Conservation (phyloP, 2,888 invertebrate genomes). For the Tipula helvola region DNA sequence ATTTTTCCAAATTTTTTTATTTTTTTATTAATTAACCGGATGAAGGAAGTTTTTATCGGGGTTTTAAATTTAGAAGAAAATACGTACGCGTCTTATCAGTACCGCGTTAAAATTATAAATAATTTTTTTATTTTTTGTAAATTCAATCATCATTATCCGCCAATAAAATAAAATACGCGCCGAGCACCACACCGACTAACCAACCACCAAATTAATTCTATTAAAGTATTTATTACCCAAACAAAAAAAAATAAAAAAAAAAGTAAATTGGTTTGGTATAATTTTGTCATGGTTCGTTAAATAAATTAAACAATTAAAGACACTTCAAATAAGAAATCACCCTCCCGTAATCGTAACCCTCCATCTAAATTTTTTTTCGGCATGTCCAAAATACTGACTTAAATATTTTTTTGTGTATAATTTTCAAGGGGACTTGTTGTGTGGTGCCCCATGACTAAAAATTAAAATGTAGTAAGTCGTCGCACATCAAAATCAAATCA, state of each 20-base stretch:
- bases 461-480: not conserved
- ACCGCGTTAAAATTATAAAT: not conserved
- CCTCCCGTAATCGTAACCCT: not conserved
- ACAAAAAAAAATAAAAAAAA: not conserved
- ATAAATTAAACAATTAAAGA: constrained; percentile 17
- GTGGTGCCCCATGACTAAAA: not conserved
- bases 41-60: not conserved
- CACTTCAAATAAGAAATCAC: constrained; percentile 13
- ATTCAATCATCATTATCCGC: not conserved
- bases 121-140: not conserved
- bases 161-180: not conserved
- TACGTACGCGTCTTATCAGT: not conserved
- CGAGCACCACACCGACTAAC: not conserved
- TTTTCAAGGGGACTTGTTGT: not conserved
- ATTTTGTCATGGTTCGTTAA: constrained; percentile 15
- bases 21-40: not conserved
- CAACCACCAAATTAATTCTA: constrained; percentile 11
- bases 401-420: not conserved
- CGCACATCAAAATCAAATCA: not conserved
- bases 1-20: not conserved
- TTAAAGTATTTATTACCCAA: constrained; percentile 12
- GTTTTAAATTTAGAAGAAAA: not conserved
- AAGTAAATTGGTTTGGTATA: not conserved
- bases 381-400: not conserved
- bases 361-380: not conserved